These are phyloP conservation scores for Spatula versicolor DNA, from an alignment of 2,797 vertebrate genomes.

Conservation along the genomic window DNA sequence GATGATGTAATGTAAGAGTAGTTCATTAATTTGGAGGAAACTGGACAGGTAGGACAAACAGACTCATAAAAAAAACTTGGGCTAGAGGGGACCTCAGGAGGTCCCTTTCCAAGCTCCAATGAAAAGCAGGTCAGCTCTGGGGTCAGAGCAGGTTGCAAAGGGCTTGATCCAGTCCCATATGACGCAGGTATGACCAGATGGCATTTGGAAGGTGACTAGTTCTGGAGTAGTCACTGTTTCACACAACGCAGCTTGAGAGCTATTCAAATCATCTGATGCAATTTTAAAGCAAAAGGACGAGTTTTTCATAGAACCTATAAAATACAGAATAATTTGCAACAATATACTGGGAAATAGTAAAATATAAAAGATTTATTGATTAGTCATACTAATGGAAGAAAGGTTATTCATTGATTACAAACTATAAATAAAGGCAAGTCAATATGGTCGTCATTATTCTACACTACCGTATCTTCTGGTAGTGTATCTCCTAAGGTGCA, in stretches of 20 bases:
- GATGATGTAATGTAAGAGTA: background rate
- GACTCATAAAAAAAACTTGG: background rate
- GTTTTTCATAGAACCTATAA: conserved; percentile 4
- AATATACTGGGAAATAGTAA: background rate
- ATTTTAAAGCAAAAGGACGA: conserved; percentile 29
- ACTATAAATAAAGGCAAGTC: background rate
- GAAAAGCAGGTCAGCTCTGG: conserved; percentile 16
- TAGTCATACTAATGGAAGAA: background rate
- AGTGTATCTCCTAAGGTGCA: background rate
- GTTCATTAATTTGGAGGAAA: background rate
- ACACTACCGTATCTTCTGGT: background rate
- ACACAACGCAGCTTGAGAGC: background rate
- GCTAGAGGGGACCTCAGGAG: background rate
- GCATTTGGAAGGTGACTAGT: conserved; percentile 10
- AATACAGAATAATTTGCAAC: background rate
- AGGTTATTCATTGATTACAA: background rate
- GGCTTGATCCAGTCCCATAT: background rate
- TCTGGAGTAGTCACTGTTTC: conserved; percentile 15
- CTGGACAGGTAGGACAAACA: background rate
- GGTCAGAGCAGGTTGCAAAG: background rate
- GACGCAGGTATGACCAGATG: background rate
- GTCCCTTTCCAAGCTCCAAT: background rate
- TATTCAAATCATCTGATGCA: conserved; percentile 18
- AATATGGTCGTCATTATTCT: background rate
- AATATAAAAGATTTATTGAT: background rate